Evolutionary conservation across 2,797 vertebrate genomes (phyloP).

Genomic region (Lateolabrax maculatus): DNA sequence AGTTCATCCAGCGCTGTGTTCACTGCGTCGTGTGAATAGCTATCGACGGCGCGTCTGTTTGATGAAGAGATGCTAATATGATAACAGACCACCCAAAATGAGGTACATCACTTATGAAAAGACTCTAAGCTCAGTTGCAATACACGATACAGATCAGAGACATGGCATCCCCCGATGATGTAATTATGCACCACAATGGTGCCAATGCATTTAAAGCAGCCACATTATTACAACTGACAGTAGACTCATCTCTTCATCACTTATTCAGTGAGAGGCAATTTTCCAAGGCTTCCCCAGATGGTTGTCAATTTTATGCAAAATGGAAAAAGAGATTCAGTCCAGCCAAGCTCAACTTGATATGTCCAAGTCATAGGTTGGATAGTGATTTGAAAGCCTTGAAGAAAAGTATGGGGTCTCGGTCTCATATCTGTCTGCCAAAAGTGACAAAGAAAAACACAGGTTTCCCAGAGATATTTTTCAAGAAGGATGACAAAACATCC

Average conservation of each 20-base stretch:
- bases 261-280: constrained; percentile 79
- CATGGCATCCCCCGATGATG: constrained; percentile 55
- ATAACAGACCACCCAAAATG: constrained; percentile 68
- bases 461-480: constrained; percentile 63
- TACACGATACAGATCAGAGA: constrained; percentile 73
- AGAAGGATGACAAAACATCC: constrained; percentile 74
- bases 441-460: constrained; percentile 73
- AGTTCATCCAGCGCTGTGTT: constrained; percentile 3
- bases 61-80: constrained; percentile 48
- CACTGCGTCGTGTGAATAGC: constrained; percentile 6
- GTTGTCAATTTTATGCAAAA: constrained; percentile 79
- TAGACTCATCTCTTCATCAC: constrained; percentile 78
- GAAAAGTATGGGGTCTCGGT: constrained; percentile 57
- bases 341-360: constrained; percentile 69
- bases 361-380: constrained; percentile 54
- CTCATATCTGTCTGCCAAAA: constrained; percentile 66
- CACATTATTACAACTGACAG: constrained; percentile 81
- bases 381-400: constrained; percentile 60
- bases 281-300: constrained; percentile 76
- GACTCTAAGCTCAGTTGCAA: constrained; percentile 54
- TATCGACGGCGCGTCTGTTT: constrained; percentile 44
- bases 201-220: constrained; percentile 81
- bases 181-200: constrained; percentile 76
- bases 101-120: constrained; percentile 66
- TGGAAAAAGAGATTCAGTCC: constrained; percentile 64